These are phyloP conservation scores for Marmota flaviventris DNA, from an alignment of 2,113 vertebrate species.

Conservation along the genomic window DNA sequence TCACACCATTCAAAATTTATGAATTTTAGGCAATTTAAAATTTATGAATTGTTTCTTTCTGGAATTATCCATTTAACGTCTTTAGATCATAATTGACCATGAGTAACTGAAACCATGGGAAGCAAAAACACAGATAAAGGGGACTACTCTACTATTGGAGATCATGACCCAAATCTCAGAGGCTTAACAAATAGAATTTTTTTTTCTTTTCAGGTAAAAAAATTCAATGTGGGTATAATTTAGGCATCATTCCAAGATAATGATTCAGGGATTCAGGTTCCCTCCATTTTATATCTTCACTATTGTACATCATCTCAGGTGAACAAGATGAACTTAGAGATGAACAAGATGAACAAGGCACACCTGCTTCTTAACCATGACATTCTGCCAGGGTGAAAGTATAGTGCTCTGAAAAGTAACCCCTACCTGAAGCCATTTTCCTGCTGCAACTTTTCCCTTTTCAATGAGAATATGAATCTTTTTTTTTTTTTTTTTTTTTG, in stretches of 20 bases:
- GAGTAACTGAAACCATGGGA: not conserved
- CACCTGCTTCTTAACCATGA: not conserved
- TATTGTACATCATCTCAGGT: not conserved
- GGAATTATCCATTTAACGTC: not conserved
- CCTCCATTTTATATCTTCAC: no score
- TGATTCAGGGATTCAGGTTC: not conserved
- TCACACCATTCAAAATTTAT: not conserved
- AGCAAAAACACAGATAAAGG: not conserved
- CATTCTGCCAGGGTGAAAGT: not conserved
- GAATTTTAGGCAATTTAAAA: not conserved
- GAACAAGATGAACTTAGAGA: no score
- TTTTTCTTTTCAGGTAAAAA: not conserved
- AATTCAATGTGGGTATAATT: not conserved
- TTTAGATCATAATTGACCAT: not conserved
- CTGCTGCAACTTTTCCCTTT: not conserved
- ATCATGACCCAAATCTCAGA: not conserved
- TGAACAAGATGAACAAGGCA: not conserved
- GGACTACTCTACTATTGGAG: not conserved
- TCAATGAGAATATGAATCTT: not conserved
- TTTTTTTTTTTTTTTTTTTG: no score
- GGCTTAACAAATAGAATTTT: not conserved
- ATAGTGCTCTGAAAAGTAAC: not conserved
- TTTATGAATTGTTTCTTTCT: not conserved
- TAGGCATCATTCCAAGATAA: not conserved
- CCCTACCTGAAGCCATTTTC: not conserved